phyloP scores from a whole-genome alignment of 2,113 vertebrate species.

The Lamprotornis superbus region DNA sequence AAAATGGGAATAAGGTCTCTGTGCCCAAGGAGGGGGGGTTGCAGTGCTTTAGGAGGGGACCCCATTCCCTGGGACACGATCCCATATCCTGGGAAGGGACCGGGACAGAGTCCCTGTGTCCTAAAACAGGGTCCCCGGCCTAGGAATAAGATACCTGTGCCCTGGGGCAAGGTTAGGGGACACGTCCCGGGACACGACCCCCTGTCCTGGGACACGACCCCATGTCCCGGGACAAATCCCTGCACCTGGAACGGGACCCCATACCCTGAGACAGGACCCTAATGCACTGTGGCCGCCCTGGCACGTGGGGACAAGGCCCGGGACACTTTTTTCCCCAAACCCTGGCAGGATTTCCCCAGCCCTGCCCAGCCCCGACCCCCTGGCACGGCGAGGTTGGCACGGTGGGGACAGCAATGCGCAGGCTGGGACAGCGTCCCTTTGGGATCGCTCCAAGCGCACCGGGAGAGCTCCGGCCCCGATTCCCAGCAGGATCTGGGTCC shows the following conservation, averaged over 20 bases:
- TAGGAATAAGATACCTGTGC: fast-evolving
- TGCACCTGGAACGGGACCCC: not conserved
- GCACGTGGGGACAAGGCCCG: fast-evolving
- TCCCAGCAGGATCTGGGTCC: fast-evolving
- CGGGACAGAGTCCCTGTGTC: not conserved
- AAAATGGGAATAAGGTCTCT: not conserved
- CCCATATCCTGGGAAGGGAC: not conserved
- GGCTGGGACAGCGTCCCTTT: not conserved
- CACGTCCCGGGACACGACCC: not conserved
- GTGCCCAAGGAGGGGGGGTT: not conserved
- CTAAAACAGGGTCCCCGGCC: too few relatives aligned
- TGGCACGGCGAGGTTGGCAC: not conserved
- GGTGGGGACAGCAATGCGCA: not conserved
- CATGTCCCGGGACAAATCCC: not conserved
- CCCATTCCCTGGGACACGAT: not conserved
- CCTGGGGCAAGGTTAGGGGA: fast-evolving
- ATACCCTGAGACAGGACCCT: fast-evolving
- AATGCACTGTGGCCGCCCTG: fast-evolving
- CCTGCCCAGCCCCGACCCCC: not conserved
- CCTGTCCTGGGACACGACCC: not conserved
- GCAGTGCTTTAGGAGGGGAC: not conserved
- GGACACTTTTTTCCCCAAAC: fast-evolving
- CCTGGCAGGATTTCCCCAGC: fast-evolving
- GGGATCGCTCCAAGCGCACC: not conserved
- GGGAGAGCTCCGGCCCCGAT: not conserved